A percentile compares a stretch with the other conserved stretches of the same genome.
These are phyloP conservation scores for Drosophila arizonae DNA, from an alignment of 1,140 invertebrate genomes.

Conservation along the genomic window DNA sequence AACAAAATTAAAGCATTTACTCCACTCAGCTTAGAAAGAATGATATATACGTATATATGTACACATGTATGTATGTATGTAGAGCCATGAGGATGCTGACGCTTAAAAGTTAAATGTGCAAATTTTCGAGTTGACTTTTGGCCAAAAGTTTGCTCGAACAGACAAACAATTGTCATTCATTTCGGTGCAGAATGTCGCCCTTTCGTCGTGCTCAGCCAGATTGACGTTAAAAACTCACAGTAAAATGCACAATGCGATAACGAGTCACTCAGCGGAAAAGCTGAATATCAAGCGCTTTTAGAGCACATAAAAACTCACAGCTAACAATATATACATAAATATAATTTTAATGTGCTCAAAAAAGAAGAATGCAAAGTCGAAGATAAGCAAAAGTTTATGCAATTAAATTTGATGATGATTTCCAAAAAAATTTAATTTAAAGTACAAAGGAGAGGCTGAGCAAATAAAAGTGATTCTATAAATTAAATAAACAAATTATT, in stretches of 20 bases:
- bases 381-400: neutral
- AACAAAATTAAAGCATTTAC: constrained; percentile 12
- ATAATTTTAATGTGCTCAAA: neutral
- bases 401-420: no score
- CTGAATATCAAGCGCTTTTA: constrained; percentile 25
- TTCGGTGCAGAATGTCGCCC: constrained; percentile 37
- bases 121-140: constrained; percentile 13
- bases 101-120: constrained; percentile 29
- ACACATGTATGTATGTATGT: neutral
- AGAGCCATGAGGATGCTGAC: constrained; percentile 9
- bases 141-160: constrained; percentile 42
- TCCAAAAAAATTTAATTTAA: no score
- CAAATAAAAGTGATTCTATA: no score
- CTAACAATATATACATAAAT: constrained; percentile 4
- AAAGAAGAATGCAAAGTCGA: neutral
- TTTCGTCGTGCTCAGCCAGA: constrained; percentile 1
- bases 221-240: constrained; percentile 23
- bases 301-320: constrained; percentile 13
- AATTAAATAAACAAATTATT: no score
- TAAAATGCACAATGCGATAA: constrained; percentile 28
- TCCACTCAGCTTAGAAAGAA: neutral
- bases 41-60: neutral
- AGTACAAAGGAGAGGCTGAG: no score
- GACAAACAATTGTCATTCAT: constrained; percentile 46
- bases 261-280: neutral